These are phyloP conservation scores for Ammodramus savannarum DNA, from an alignment of 2,113 vertebrate genomes.

Conservation along the genomic window DNA sequence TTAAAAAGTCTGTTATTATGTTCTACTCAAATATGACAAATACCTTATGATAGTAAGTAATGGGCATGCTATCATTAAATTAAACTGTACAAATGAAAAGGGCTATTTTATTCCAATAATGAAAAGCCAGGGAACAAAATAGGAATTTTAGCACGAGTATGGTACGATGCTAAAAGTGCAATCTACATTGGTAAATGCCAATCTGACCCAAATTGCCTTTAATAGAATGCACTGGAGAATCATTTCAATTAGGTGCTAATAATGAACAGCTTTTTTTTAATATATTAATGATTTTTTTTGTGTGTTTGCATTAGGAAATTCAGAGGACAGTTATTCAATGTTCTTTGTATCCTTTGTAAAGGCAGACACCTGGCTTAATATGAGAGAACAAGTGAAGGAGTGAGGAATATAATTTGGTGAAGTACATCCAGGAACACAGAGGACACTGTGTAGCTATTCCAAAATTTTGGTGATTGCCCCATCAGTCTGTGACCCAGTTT, in stretches of 20 bases:
- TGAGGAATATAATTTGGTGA: background rate
- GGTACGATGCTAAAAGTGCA: background rate
- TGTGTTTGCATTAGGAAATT: background rate
- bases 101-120: background rate
- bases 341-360: background rate
- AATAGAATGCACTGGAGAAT: background rate
- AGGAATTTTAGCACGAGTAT: background rate
- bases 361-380: background rate
- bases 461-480: background rate
- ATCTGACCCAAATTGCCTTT: conserved; percentile 14
- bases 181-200: background rate
- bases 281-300: background rate
- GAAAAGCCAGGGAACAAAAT: background rate
- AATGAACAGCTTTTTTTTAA: background rate
- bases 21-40: conserved; percentile 32
- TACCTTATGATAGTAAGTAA: background rate
- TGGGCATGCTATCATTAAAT: background rate
- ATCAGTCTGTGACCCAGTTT: background rate
- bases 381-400: background rate
- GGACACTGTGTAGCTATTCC: background rate
- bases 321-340: background rate
- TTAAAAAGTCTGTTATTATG: background rate
- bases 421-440: background rate
- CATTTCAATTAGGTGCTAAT: conserved; percentile 2
- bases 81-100: background rate